Base-by-base conservation (phyloP, 2,797 vertebrate genomes). In the Ptychadena robeensis region DNA sequence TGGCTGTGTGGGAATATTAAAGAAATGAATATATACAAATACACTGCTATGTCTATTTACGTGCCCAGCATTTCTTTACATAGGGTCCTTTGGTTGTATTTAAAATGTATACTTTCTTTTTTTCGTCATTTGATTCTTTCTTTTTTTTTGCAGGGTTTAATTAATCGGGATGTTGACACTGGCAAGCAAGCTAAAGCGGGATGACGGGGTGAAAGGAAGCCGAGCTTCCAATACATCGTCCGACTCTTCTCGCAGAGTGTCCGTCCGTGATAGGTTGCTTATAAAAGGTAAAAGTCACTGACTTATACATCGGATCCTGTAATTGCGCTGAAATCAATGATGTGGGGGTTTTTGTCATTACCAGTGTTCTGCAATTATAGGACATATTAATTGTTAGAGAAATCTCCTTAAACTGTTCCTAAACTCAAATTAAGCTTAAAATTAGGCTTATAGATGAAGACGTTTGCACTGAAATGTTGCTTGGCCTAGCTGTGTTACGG, bases 131-230 rank as follows among this genome's bases (percentile, higher is more conserved):
- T 66, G 11, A 35, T 67, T 1, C 79, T 1, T 73, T n/a, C 80
- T 1, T 71, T 35, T 88, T 34, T 68, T 22, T 89, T 89, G 0
- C 86, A 94, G 93, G 77, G 30, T 27, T 69, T 87, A 88, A 87
- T 69, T 37, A 76, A 87, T 88, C 93, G 96, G 89, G 85, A 99
- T 99, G 97, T 95, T 99, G 88, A 99, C 97, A 8, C 84, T 99
- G 91, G 96, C 97, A 75, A 97, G 95, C 91, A 99, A 98, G 90
- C 88, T 98, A 90, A 99, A 98, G 94, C 93, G 96, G 88, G 97
- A 98, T 2, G 97, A 98, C 2, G 96, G 96, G 32, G 93, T 96
- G 87, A 95, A 93, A 90, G 92, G 96, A 0, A 91, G 95, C 85
- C 94, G 95, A 81, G 85, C 93, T 7, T 82, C 95, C 1, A 94